Conservation (phyloP, 2,797 vertebrate genomes). For the Craterocephalus amniculus region DNA sequence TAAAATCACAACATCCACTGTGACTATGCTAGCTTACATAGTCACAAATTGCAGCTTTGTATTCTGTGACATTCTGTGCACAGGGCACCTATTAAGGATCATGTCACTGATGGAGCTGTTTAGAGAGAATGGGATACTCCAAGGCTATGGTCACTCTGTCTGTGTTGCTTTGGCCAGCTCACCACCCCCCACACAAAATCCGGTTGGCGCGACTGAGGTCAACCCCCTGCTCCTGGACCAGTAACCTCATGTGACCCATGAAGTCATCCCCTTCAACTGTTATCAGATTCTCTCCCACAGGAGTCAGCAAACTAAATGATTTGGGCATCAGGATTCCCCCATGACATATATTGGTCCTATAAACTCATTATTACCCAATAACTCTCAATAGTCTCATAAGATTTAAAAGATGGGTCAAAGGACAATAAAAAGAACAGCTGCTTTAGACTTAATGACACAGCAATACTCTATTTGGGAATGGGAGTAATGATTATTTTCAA, state of each 20-base stretch:
- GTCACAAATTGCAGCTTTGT: constrained; percentile 19
- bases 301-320: constrained; percentile 55
- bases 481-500: not conserved
- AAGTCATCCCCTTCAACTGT: constrained; percentile 71
- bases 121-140: constrained; percentile 28
- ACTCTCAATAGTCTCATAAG: constrained; percentile 25
- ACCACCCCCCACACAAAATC: constrained; percentile 53
- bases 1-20: constrained; percentile 16
- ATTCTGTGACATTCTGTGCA: constrained; percentile 40
- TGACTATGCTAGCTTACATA: constrained; percentile 18
- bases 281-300: constrained; percentile 60
- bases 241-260: constrained; percentile 77
- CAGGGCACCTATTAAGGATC: constrained; percentile 48
- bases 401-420: not conserved
- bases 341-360: constrained; percentile 21
- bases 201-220: constrained; percentile 65
- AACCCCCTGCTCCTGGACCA: constrained; percentile 64
- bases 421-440: constrained; percentile 9
- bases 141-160: constrained; percentile 42
- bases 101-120: constrained; percentile 49
- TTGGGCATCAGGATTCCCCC: constrained; percentile 29
- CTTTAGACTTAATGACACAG: not conserved
- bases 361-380: constrained; percentile 51
- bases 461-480: not conserved
- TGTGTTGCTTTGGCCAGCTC: constrained; percentile 30